Conservation (phyloP, 2,888 invertebrate genomes). For the Hesperia comma region DNA sequence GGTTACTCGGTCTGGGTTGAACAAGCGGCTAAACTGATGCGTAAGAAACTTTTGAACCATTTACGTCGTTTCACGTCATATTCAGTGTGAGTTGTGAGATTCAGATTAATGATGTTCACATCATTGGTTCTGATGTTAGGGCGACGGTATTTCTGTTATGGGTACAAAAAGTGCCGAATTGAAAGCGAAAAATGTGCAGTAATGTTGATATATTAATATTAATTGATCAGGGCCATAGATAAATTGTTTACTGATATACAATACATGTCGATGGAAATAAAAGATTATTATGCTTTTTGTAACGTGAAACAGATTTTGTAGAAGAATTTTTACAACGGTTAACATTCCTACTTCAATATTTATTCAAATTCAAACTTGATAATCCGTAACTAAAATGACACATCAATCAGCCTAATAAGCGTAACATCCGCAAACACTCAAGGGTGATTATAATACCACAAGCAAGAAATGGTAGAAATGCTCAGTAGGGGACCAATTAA, state of each 20-base stretch:
- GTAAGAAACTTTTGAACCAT: slow-evolving; percentile 52
- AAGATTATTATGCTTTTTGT: not conserved
- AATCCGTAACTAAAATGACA: slow-evolving; percentile 39
- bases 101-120: slow-evolving; percentile 65
- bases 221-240: slow-evolving; percentile 9
- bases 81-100: slow-evolving; percentile 52
- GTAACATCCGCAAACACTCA: slow-evolving; percentile 39
- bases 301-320: not conserved
- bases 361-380: slow-evolving; percentile 12
- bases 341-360: not conserved
- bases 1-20: not conserved
- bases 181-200: slow-evolving; percentile 20
- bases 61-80: slow-evolving; percentile 52
- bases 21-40: not conserved
- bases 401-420: slow-evolving; percentile 44
- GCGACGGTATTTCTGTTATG: slow-evolving; percentile 29
- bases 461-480: slow-evolving; percentile 27
- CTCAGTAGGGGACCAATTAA: slow-evolving; percentile 66
- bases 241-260: slow-evolving; percentile 10
- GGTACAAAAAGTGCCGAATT: slow-evolving; percentile 24
- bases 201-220: slow-evolving; percentile 31
- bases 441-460: slow-evolving; percentile 28
- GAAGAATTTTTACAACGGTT: not conserved
- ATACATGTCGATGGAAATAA: not conserved
- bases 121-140: slow-evolving; percentile 26